Evolutionary conservation across 2,888 invertebrate genomes (phyloP).

Genomic region (Thalpophila matura): DNA sequence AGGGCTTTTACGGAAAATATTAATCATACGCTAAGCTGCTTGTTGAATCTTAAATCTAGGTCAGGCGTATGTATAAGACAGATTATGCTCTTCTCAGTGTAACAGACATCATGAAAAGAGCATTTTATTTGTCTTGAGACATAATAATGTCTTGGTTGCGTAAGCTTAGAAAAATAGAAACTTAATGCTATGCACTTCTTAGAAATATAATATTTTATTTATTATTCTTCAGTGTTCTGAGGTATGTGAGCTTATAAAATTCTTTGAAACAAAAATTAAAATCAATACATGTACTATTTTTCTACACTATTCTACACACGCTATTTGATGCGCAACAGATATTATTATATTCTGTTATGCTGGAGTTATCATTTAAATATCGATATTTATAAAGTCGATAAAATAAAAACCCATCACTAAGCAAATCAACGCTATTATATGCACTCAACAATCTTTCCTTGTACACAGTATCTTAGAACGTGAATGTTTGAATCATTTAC

Average conservation of each 20-base stretch:
- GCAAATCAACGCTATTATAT: slow-evolving; percentile 73
- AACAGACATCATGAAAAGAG: slow-evolving; percentile 32
- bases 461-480: slow-evolving; percentile 12
- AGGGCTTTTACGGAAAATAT: slow-evolving; percentile 44
- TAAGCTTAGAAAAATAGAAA: slow-evolving; percentile 6
- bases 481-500: slow-evolving; percentile 10
- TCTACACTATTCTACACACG: too few species aligned
- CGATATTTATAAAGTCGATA: slow-evolving; percentile 50
- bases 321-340: too few species aligned
- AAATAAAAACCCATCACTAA: slow-evolving; percentile 57
- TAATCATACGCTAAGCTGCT: slow-evolving; percentile 44
- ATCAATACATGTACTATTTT: too few species aligned
- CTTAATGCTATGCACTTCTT: slow-evolving; percentile 11
- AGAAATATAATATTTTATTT: too few species aligned
- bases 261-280: too few species aligned
- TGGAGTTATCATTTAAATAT: not conserved
- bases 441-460: slow-evolving; percentile 52
- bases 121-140: slow-evolving; percentile 26
- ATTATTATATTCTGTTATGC: too few species aligned
- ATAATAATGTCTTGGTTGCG: slow-evolving; percentile 11
- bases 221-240: too few species aligned
- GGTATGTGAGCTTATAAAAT: too few species aligned
- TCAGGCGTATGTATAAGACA: slow-evolving; percentile 47
- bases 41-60: slow-evolving; percentile 48
- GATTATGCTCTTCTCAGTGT: slow-evolving; percentile 38